Evolutionary conservation across 2,113 vertebrate genomes (phyloP), one percentile per base, ranked within the genome.

Genomic region (human): DNA sequence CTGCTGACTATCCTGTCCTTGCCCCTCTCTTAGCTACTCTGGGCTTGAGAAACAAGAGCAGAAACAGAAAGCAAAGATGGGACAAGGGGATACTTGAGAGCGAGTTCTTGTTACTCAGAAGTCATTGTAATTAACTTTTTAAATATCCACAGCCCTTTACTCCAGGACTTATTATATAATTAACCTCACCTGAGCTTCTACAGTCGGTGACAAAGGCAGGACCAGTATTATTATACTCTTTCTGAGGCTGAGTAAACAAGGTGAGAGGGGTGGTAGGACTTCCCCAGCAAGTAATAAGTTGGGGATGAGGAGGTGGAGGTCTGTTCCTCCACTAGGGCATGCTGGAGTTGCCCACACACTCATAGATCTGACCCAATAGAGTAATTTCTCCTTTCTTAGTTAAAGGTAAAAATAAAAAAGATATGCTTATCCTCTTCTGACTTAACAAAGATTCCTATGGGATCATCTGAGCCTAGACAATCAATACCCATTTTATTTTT

Each of bases 261-360:
- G 45, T 89, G 16, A 30, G 17, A 30, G 78, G 85, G 50, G 40
- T 25, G 32, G 59, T 2, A 0, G 50, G 59, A 38, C 43, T n/a
- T 88, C 30, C 27, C 48, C 40, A 32, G 70, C 7, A 35, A 66
- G 57, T 80, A 45, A 10, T 35, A 14, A 64, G 7, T 8, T 66
- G 61, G 30, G 12, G n/a, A 18, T 32, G 0, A 27, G 1, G 0
- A 25, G 1, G 45, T 9, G 7, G 0, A 4, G 8, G 18, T 76
- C 64, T 68, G 30, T 32, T 70, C 38, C 30, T 43, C 25, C 6
- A 8, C 27, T 0, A 32, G 25, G 45, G 8, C 50, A 22, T 32
- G 22, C 30, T 55, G 4, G 30, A 8, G 27, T 40, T 38, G 38
- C 40, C 64, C 45, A 4, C 59, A 79, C 5, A 45, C 43, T 59